Percentiles rank a stretch among this genome's conserved stretches.
phyloP scores from a whole-genome alignment of 2,797 vertebrate genomes.

The Crax fasciolata region DNA sequence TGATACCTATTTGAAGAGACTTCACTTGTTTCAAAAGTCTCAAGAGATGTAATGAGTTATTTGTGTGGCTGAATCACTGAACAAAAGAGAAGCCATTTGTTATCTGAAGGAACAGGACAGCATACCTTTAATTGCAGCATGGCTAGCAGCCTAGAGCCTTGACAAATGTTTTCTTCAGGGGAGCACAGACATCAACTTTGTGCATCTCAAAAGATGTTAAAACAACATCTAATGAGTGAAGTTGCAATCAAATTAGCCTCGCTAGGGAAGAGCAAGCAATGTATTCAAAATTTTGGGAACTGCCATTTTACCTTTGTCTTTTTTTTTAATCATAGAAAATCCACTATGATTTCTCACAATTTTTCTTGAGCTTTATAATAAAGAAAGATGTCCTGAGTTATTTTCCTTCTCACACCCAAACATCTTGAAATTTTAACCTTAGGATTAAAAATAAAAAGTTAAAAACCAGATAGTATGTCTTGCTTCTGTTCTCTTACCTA shows the following conservation, averaged over 20 bases:
- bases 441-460: neutral
- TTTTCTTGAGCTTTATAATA: neutral
- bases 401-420: neutral
- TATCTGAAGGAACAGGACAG: slow-evolving; percentile 39
- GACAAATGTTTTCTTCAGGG: slow-evolving; percentile 53
- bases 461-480: neutral
- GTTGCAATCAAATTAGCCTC: slow-evolving; percentile 39
- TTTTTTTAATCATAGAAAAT: slow-evolving; percentile 7
- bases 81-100: neutral
- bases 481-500: neutral
- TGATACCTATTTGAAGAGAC: slow-evolving; percentile 23
- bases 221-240: slow-evolving; percentile 49
- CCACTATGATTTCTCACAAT: neutral
- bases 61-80: neutral
- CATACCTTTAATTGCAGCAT: slow-evolving; percentile 27
- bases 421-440: slow-evolving; percentile 2
- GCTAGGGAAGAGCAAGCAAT: neutral
- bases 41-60: slow-evolving; percentile 7
- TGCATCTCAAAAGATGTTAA: slow-evolving; percentile 40
- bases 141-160: slow-evolving; percentile 27
- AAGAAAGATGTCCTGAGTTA: neutral
- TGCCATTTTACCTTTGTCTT: neutral
- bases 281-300: neutral
- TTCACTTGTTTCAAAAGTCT: slow-evolving; percentile 44
- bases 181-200: neutral